phyloP scores from a whole-genome alignment of 2,888 invertebrate species.

The Macaria liturata region DNA sequence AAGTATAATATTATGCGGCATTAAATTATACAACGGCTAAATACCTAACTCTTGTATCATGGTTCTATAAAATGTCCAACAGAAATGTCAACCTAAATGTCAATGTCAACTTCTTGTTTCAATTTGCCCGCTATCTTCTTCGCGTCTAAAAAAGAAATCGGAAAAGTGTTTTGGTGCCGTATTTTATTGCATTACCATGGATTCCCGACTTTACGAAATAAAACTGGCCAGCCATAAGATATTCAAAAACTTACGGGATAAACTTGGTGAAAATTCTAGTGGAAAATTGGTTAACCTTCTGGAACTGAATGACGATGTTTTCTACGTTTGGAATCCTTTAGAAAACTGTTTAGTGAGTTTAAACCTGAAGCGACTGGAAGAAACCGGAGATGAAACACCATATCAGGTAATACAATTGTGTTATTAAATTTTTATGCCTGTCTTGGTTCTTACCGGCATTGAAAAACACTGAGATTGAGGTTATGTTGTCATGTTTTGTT shows the following conservation, averaged over 20 bases:
- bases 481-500: constrained; percentile 30
- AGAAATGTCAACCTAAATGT: too few relatives aligned
- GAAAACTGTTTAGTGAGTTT: constrained; percentile 86
- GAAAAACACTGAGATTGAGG: constrained; percentile 24
- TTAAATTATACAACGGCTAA: too few relatives aligned
- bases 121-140: too few relatives aligned
- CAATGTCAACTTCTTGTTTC: too few relatives aligned
- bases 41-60: too few relatives aligned
- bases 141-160: too few relatives aligned
- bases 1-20: too few relatives aligned
- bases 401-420: constrained; percentile 81
- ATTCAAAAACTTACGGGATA: constrained; percentile 82
- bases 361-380: constrained; percentile 80
- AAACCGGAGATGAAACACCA: constrained; percentile 73
- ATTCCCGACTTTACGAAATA: constrained; percentile 82
- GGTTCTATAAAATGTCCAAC: too few relatives aligned
- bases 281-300: constrained; percentile 85
- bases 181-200: constrained; percentile 69
- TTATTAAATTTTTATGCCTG: neutral
- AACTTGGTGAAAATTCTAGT: constrained; percentile 74
- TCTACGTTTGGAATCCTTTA: constrained; percentile 86
- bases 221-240: constrained; percentile 84
- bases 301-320: constrained; percentile 85
- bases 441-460: constrained; percentile 27
- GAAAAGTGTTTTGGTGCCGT: too few relatives aligned